Base-by-base conservation (phyloP, 2,888 invertebrate species). In the Formica aserva region DNA sequence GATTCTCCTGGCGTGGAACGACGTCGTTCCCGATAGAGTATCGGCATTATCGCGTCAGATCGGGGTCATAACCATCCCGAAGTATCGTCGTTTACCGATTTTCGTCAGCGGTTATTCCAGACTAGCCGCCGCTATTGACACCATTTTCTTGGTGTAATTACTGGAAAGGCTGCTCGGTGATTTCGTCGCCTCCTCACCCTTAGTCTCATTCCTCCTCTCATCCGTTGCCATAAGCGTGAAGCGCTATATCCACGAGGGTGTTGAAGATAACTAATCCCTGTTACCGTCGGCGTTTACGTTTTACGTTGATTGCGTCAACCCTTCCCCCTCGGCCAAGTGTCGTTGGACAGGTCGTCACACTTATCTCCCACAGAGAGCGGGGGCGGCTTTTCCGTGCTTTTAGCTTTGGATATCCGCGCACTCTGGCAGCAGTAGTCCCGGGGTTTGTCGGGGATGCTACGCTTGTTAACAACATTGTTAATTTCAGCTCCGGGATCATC, bases 301-400 rank as follows among this genome's bases (percentile, higher is more conserved):
- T 94, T 94, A 94, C 94, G 94, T 94, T 94, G 94, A 94, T 94
- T 94, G 94, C 94, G 93, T 94, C 93, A 94, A 94, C 94, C 94
- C 94, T 94, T 94, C 92, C 91, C 91, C 88, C 82, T 83, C 72
- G 67, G 38, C 75, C 89, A 71, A 83, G 86, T 86, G 92, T 93
- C 94, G 92, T 94, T 94, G 94, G 94, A 94, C 94, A 94, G 94
- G 93, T 94, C 94, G 93, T 94, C 94, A 93, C 94, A 94, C 94
- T 94, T 94, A 94, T 94, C 94, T 94, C 92, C 90, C 89, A 83
- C 85, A 84, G 86, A 84, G 88, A 67, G 86, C 60, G 78, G 26
- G 84, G 86, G 77, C 83, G 78, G 87, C 67, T 85, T 85, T 65
- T 65, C 74, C 87, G 77, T 62, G 88, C 89, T 87, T 88, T 88